Evolutionary conservation across 2,113 vertebrate species (phyloP).

Genomic region (Irena cyanogastra): DNA sequence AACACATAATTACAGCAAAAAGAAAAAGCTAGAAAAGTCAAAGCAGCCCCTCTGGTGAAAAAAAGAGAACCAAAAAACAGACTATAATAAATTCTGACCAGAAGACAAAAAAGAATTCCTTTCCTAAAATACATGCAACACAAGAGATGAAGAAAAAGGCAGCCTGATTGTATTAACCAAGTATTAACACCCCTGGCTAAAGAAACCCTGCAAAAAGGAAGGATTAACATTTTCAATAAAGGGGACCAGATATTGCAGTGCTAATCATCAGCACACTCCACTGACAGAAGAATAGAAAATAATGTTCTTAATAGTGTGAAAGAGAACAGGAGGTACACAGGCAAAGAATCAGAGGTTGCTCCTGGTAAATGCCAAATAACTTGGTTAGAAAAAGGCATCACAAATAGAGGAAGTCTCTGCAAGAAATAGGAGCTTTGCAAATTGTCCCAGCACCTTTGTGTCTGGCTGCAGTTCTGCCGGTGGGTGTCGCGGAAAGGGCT

Average conservation of each 20-base stretch:
- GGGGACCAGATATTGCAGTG: constrained; percentile 11
- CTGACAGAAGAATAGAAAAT: constrained; percentile 28
- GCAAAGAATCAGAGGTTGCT: constrained; percentile 6
- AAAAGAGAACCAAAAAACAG: neutral
- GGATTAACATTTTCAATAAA: constrained; percentile 58
- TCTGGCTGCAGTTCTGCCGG: neutral
- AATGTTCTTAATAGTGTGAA: constrained; percentile 51
- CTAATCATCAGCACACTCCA: constrained; percentile 25
- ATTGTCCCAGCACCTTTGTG: neutral
- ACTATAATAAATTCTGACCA: constrained; percentile 24
- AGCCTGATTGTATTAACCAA: constrained; percentile 45
- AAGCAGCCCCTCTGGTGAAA: neutral
- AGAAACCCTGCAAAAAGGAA: constrained; percentile 56
- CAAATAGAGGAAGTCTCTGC: neutral
- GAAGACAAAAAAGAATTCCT: neutral
- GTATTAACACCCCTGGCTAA: constrained; percentile 61
- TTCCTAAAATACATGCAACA: constrained; percentile 18
- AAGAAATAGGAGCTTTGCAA: neutral
- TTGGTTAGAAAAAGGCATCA: constrained; percentile 20
- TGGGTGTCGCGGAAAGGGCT: neutral
- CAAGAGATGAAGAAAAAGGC: constrained; percentile 47
- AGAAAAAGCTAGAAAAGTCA: neutral
- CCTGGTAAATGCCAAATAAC: constrained; percentile 28
- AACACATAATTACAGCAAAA: neutral
- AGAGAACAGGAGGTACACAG: constrained; percentile 20